These are phyloP conservation scores for Hippopotamyrus pictus DNA, from an alignment of 2,797 vertebrate species.

Conservation along the genomic window DNA sequence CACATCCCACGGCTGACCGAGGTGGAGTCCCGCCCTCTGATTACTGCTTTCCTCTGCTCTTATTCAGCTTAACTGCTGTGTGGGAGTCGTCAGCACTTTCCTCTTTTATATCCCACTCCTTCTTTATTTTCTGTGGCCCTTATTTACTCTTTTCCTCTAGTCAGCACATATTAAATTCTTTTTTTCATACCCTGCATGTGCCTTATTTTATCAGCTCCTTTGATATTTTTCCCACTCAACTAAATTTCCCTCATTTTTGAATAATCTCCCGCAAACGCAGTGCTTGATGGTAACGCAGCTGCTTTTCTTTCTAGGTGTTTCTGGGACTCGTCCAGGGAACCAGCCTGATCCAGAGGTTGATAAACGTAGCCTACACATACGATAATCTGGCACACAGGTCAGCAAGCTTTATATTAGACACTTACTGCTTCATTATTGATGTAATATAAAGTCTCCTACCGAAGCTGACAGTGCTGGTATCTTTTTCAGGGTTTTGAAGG, in stretches of 20 bases:
- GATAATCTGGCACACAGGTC: conserved; percentile 97
- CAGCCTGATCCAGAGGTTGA: conserved; percentile 91
- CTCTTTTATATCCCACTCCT: not conserved
- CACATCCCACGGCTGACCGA: conserved; percentile 96
- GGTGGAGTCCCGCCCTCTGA: conserved; percentile 50
- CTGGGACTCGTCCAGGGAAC: conserved; percentile 92
- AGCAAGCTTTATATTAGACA: not conserved
- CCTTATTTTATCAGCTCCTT: not conserved
- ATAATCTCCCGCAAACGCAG: not conserved
- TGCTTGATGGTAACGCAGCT: not conserved
- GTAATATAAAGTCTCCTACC: not conserved
- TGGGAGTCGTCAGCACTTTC: not conserved
- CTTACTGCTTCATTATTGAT: not conserved
- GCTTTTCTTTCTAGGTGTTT: conserved; percentile 75
- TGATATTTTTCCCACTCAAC: not conserved
- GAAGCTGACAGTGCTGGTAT: not conserved
- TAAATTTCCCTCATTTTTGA: not conserved
- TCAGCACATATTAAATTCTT: not conserved
- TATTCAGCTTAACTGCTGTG: not conserved
- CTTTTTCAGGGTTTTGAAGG: conserved; percentile 79
- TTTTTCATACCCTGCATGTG: not conserved
- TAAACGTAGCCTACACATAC: conserved; percentile 97
- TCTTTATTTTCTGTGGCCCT: conserved; percentile 30
- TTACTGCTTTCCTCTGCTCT: not conserved
- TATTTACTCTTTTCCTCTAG: not conserved